Base-by-base conservation (phyloP, 2,797 vertebrate species). In the Steatocranus sp. region DNA sequence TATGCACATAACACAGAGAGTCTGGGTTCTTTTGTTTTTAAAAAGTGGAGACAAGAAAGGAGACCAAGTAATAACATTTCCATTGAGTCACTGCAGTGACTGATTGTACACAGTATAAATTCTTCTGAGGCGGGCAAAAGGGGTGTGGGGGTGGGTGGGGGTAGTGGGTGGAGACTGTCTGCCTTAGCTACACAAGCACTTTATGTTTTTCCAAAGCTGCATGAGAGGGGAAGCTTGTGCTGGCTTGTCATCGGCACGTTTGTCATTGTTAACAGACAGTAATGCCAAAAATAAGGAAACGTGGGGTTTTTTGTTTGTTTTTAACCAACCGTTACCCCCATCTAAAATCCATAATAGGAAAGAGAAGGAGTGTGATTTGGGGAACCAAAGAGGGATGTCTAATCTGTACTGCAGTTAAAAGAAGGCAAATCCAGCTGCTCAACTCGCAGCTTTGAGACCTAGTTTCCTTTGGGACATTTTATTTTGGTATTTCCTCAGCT, bases 151-250 rank as follows among this genome's bases (percentile, higher is more conserved):
- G 86, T 84, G 86, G 85, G 12, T 41, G 50, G 30, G 20, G 34
- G n/a, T 63, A 63, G 11, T 48, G 53, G 51, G 61, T n/a, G 73
- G 17, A 43, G 15, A 18, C 20, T 36, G 73, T 80, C 73, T 83
- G 30, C 30, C 18, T 82, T 68, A 82, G 84, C 78, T 84, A 78
- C n/a, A 14, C 66, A 75, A 25, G 36, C 74, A 61, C 61, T 83
- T 70, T 3, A 80, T 68, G 75, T 89, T 95, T 95, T 93, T 90
- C 89, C 48, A 8, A 58, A 74, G 61, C 23, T 88, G 77, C 74
- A 58, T 75, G 70, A 81, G 53, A 18, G 74, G 68, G 78, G 63
- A 80, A 83, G 79, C 92, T 18, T 94, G 93, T 11, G 23, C 82
- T 79, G 84, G 75, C 89, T 88, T 92, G 94, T 92, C 78, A 81